These are phyloP conservation scores for Lathronympha strigana DNA, from an alignment of 2,888 invertebrate species.

Conservation along the genomic window DNA sequence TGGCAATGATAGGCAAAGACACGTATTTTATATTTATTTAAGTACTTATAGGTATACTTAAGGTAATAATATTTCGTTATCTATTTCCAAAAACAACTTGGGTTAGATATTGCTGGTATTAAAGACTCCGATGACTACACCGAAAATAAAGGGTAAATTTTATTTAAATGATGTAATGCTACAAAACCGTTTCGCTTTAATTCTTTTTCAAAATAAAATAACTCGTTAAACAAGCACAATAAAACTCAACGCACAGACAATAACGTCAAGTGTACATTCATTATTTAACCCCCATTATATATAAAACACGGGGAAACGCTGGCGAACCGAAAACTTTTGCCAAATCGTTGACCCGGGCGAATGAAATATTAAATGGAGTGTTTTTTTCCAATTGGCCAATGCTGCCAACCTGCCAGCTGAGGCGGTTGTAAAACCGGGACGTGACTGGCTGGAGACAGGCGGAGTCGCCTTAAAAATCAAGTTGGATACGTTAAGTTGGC, in stretches of 20 bases:
- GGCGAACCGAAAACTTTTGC: conserved; percentile 4
- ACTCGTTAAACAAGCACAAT: conserved; percentile 9
- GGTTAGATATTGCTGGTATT: too few relatives aligned
- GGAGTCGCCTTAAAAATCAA: conserved; percentile 45
- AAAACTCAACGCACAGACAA: conserved; percentile 16
- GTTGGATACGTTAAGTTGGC: conserved; percentile 42
- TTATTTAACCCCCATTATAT: conserved; percentile 23
- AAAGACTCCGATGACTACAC: neutral
- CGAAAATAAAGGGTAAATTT: neutral
- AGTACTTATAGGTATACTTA: too few relatives aligned
- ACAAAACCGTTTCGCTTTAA: neutral
- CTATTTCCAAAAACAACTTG: too few relatives aligned
- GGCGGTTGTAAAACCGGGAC: conserved; percentile 77
- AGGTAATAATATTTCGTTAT: too few relatives aligned
- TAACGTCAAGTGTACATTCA: conserved; percentile 26
- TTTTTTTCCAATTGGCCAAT: conserved; percentile 73
- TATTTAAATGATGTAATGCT: neutral
- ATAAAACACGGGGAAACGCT: neutral
- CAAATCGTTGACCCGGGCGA: conserved; percentile 44
- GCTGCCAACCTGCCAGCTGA: conserved; percentile 67
- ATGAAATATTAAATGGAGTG: conserved; percentile 74
- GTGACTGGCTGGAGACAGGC: conserved; percentile 61
- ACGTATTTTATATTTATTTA: too few relatives aligned
- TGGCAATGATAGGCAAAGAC: too few relatives aligned
- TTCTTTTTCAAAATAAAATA: conserved; percentile 4